Percentiles rank a stretch among this genome's conserved stretches.
These are phyloP conservation scores for Trichogramma evanescens DNA, from an alignment of 2,888 invertebrate genomes.

Conservation along the genomic window DNA sequence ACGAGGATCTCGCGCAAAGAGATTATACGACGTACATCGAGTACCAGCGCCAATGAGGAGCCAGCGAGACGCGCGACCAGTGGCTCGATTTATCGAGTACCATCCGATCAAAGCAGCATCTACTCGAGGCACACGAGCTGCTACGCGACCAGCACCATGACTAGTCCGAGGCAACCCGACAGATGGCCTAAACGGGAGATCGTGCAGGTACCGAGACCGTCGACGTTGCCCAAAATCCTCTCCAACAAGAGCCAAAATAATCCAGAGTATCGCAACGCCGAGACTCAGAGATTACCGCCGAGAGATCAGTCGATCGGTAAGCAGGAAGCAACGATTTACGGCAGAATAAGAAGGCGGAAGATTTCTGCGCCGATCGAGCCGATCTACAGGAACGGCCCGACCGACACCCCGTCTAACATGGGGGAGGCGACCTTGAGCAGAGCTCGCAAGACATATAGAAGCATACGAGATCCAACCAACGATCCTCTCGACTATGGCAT, in stretches of 20 bases:
- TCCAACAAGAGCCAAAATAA: conserved; percentile 7
- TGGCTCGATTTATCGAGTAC: background rate
- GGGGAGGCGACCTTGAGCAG: conserved; percentile 21
- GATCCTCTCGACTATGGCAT: conserved; percentile 10
- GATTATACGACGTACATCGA: conserved; percentile 33
- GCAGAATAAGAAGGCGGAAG: conserved; percentile 38
- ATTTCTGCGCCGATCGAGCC: conserved; percentile 28
- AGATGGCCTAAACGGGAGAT: conserved; percentile 22
- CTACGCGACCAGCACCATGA: background rate
- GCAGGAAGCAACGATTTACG: conserved; percentile 39
- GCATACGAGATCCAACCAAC: conserved; percentile 17
- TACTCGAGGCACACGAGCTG: conserved; percentile 15
- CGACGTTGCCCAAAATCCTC: conserved; percentile 39
- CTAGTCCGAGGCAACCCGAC: conserved; percentile 21
- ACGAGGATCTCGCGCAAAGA: conserved; percentile 38
- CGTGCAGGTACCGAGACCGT: conserved; percentile 34
- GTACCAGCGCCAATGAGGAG: conserved; percentile 10
- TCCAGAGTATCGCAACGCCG: background rate
- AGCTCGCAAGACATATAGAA: conserved; percentile 12
- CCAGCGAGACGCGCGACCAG: conserved; percentile 8
- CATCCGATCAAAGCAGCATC: background rate
- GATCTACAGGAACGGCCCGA: conserved; percentile 7
- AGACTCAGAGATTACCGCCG: background rate
- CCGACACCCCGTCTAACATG: conserved; percentile 22
- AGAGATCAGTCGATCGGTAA: conserved; percentile 14